Evolutionary conservation across 2,797 vertebrate species (phyloP).

Genomic region (Tamandua tetradactyla): DNA sequence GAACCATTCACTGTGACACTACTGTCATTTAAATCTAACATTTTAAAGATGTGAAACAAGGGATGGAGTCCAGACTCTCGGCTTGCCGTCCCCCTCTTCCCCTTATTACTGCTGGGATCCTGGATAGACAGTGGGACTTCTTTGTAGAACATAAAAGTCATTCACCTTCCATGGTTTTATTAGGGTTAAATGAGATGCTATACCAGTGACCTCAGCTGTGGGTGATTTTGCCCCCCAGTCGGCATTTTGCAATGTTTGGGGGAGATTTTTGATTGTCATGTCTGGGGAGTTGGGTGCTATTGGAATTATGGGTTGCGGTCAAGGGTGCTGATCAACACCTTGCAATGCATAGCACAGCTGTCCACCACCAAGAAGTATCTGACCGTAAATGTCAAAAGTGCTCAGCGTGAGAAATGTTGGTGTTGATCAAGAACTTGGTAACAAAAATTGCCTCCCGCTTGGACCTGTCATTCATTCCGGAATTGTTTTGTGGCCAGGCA

Average conservation of each 20-base stretch:
- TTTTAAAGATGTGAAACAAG: background rate
- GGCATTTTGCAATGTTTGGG: background rate
- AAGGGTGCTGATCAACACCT: background rate
- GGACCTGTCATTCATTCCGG: background rate
- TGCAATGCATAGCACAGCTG: rapidly evolving
- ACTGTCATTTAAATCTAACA: background rate
- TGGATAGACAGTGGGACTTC: background rate
- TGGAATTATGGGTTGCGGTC: background rate
- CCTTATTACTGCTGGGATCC: background rate
- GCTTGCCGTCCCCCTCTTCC: background rate
- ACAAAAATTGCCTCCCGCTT: background rate
- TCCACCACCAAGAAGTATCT: background rate
- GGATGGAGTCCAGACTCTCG: background rate
- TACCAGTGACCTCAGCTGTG: background rate
- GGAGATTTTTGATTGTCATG: background rate
- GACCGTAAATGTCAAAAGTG: background rate
- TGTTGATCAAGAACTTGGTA: background rate
- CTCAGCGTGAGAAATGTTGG: background rate
- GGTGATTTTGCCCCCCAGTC: background rate
- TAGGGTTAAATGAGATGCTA: background rate
- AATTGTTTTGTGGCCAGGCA: background rate
- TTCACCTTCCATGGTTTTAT: background rate
- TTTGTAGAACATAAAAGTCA: background rate
- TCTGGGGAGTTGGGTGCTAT: background rate
- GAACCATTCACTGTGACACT: background rate